These are phyloP conservation scores for Porites australiensis DNA, from an alignment of 64 coral and sea anemone species.

Conservation along the genomic window DNA sequence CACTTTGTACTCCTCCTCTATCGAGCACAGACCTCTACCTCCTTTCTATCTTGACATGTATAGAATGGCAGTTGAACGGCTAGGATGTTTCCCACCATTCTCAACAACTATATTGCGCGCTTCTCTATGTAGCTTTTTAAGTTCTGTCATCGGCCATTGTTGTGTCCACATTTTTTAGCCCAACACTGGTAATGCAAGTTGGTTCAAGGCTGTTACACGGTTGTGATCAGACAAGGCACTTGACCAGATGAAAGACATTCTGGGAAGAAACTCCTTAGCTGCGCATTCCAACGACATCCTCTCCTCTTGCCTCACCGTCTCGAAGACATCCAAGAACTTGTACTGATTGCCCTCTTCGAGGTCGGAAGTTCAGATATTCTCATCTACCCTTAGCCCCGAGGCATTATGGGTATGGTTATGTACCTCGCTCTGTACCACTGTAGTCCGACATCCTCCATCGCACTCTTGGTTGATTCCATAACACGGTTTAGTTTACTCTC, in stretches of 20 bases:
- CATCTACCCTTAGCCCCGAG: not conserved
- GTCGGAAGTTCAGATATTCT: not conserved
- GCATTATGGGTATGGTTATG: not conserved
- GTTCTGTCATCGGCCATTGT: not conserved
- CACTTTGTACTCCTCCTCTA: constrained; percentile 51
- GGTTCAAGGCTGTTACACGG: constrained; percentile 1
- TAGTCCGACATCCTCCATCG: constrained; percentile 23
- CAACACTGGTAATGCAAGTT: constrained; percentile 40
- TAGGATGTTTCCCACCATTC: constrained; percentile 30
- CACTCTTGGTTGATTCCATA: not conserved
- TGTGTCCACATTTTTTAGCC: not conserved
- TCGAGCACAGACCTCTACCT: constrained; percentile 30
- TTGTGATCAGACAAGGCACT: constrained; percentile 1
- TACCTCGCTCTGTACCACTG: not conserved
- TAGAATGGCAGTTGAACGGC: constrained; percentile 34
- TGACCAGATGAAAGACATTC: constrained; percentile 42
- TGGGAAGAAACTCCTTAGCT: constrained; percentile 9
- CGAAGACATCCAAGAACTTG: constrained; percentile 50
- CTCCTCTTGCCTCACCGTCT: constrained; percentile 15
- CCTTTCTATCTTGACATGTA: constrained; percentile 64
- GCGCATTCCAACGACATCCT: not conserved
- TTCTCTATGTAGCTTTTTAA: not conserved
- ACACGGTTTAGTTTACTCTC: constrained; percentile 7
- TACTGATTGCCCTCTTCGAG: constrained; percentile 33
- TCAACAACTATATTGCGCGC: not conserved